Evolutionary conservation across 2,113 vertebrate species (phyloP).

Genomic region (Hyperopisus bebe): DNA sequence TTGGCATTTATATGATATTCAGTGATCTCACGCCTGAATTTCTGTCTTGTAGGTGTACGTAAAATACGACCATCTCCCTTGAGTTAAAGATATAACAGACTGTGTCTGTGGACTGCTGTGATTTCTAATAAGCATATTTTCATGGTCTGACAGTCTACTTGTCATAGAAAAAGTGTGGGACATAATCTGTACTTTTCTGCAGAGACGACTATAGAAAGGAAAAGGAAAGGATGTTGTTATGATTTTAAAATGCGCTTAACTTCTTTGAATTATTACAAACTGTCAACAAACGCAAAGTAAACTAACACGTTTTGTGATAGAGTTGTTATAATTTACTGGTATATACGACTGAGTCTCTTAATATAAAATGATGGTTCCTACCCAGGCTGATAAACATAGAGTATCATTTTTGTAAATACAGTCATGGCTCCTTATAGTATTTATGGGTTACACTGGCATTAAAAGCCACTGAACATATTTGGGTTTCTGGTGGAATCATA

Average conservation of each 20-base stretch:
- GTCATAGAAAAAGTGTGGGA: neutral
- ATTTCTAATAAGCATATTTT: neutral
- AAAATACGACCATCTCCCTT: neutral
- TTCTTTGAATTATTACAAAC: neutral
- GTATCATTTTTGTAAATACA: neutral
- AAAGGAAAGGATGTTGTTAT: neutral
- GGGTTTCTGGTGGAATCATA: neutral
- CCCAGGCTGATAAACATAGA: neutral
- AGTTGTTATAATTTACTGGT: slow-evolving; percentile 5
- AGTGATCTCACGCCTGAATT: neutral
- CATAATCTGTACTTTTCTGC: neutral
- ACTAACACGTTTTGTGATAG: neutral
- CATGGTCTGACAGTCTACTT: neutral
- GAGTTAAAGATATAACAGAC: neutral
- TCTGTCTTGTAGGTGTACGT: neutral
- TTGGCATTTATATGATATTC: neutral
- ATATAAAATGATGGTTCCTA: neutral
- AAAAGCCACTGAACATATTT: neutral
- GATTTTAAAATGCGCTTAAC: neutral
- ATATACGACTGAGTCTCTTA: neutral
- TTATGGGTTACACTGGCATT: neutral
- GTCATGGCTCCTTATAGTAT: neutral
- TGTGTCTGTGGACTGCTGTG: neutral
- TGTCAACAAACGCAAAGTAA: neutral
- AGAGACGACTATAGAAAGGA: neutral